Evolutionary conservation across 2,888 invertebrate species (phyloP).

Genomic region (Tachina grossa): DNA sequence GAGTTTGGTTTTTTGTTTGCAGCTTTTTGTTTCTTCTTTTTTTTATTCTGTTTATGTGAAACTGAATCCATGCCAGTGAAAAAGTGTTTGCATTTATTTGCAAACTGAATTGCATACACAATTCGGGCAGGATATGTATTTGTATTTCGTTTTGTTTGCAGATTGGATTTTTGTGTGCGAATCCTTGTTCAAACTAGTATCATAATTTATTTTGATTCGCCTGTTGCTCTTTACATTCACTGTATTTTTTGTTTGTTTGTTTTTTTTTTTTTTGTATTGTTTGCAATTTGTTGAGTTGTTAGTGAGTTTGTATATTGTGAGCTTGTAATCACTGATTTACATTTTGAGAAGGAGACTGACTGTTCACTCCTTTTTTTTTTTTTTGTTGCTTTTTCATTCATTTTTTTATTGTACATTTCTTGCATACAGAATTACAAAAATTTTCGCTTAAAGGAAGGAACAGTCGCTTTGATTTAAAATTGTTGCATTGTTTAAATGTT

Average conservation of each 20-base stretch:
- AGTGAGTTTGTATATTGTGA: constrained; percentile 26
- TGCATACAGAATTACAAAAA: constrained; percentile 60
- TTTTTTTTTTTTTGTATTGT: constrained; percentile 15
- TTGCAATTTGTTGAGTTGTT: constrained; percentile 26
- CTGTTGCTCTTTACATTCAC: constrained; percentile 68
- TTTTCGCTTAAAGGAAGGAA: constrained; percentile 50
- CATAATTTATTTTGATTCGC: constrained; percentile 59
- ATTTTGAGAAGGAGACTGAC: constrained; percentile 28
- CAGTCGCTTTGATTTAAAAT: constrained; percentile 36
- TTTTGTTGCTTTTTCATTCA: not conserved
- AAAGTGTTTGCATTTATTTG: constrained; percentile 68
- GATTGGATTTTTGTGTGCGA: constrained; percentile 28
- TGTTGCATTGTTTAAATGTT: constrained; percentile 49
- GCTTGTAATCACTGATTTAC: constrained; percentile 60
- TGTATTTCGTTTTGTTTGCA: constrained; percentile 39
- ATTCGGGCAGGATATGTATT: constrained; percentile 32
- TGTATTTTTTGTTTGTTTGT: constrained; percentile 9
- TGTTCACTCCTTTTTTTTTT: constrained; percentile 29
- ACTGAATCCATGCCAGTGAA: constrained; percentile 15
- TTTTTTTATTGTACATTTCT: constrained; percentile 47
- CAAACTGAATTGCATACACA: constrained; percentile 55
- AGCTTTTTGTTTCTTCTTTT: not conserved
- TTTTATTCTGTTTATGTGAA: not conserved
- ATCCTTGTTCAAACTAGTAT: constrained; percentile 30
- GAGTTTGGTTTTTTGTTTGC: constrained; percentile 30